Conservation (phyloP, 2,797 vertebrate genomes). For the Jordanella pulchra region DNA sequence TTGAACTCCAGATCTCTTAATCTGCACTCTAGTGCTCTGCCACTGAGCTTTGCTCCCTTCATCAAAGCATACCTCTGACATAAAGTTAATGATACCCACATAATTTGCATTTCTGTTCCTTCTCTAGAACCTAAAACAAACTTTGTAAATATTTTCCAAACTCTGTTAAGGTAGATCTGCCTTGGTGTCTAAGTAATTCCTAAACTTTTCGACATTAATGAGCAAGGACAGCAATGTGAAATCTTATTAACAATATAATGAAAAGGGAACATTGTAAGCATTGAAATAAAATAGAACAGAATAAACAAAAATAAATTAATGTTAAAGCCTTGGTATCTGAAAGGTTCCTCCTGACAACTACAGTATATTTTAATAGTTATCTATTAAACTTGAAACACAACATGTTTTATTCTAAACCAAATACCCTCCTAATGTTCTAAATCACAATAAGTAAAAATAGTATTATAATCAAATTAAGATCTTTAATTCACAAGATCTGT, state of each 20-base stretch:
- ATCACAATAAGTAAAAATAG: no score
- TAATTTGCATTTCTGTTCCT: neutral
- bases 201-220: neutral
- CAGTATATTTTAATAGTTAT: no score
- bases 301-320: neutral
- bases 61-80: neutral
- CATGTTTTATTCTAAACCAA: no score
- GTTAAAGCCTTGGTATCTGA: neutral
- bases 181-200: neutral
- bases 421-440: no score
- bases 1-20: slow-evolving; percentile 70
- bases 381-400: no score
- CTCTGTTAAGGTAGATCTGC: neutral
- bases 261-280: neutral
- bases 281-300: neutral
- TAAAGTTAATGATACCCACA: neutral
- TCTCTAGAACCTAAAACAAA: neutral
- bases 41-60: slow-evolving; percentile 66
- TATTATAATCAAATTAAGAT: no score
- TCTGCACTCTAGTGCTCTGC: slow-evolving; percentile 74
- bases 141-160: neutral
- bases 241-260: neutral
- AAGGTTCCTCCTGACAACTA: no score
- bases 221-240: neutral
- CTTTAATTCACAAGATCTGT: no score